Conservation (phyloP, 2,888 invertebrate genomes). For the Encarsia formosa region DNA sequence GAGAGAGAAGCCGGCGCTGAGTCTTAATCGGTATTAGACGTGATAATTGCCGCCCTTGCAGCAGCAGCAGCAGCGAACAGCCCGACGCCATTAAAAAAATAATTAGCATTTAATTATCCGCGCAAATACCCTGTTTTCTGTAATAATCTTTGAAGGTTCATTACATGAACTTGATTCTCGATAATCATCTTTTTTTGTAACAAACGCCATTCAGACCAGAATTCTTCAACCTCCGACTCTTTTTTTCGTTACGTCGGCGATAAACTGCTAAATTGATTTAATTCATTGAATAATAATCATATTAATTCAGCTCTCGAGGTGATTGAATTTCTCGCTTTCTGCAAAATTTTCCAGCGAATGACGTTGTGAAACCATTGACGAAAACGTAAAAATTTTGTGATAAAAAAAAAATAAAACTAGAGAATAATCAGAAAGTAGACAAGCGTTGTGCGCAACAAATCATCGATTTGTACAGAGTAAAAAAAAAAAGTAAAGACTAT, state of each 20-base stretch:
- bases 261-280: neutral
- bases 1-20: neutral
- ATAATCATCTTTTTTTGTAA: constrained; percentile 15
- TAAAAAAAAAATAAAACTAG: neutral
- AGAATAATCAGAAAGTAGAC: constrained; percentile 9
- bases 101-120: constrained; percentile 30
- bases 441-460: constrained; percentile 13
- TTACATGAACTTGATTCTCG: constrained; percentile 22
- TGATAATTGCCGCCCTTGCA: constrained; percentile 28
- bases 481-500: no score
- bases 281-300: constrained; percentile 11
- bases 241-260: constrained; percentile 3
- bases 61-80: neutral
- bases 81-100: constrained; percentile 19
- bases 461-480: constrained; percentile 20
- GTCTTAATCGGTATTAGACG: constrained; percentile 12
- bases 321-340: no score
- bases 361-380: no score
- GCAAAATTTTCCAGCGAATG: no score
- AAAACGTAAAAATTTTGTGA: no score
- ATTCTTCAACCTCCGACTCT: neutral
- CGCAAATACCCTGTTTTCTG: constrained; percentile 7
- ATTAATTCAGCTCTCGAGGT: no score
- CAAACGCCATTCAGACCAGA: constrained; percentile 8
- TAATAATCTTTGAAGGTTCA: constrained; percentile 16